Percentiles rank a stretch among this genome's conserved stretches.
These are phyloP conservation scores for Ibidorhyncha struthersii DNA, from an alignment of 2,113 vertebrate genomes.

Conservation along the genomic window DNA sequence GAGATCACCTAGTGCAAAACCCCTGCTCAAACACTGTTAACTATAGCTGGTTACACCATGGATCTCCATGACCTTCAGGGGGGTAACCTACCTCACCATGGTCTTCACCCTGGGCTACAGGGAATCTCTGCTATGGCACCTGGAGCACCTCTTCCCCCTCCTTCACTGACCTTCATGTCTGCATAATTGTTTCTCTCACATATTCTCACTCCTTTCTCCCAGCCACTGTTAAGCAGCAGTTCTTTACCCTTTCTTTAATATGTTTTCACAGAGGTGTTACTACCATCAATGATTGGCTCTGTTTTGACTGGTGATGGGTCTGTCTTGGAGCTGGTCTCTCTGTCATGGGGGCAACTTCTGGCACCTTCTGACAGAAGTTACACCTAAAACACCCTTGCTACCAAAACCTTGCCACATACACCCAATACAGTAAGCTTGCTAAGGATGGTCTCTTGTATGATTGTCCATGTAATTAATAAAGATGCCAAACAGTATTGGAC, in stretches of 20 bases:
- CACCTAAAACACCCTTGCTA: background rate
- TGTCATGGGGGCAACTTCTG: background rate
- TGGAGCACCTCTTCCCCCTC: background rate
- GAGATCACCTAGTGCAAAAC: background rate
- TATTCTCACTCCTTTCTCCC: background rate
- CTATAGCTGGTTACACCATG: background rate
- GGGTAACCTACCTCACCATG: background rate
- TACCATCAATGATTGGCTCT: background rate
- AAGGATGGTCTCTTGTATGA: background rate
- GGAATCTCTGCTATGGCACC: background rate
- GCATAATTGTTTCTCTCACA: background rate
- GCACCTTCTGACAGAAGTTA: too few species aligned
- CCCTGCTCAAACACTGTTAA: background rate
- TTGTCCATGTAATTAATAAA: background rate
- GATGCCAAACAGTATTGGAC: background rate
- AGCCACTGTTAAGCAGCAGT: background rate
- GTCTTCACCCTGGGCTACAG: background rate
- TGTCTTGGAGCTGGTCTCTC: background rate
- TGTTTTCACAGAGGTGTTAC: background rate
- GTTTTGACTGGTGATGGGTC: background rate
- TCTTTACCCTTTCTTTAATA: background rate
- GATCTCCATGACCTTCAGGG: background rate
- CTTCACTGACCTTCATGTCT: background rate
- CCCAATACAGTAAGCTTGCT: background rate
- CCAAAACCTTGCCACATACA: background rate